Evolutionary conservation across 2,888 invertebrate genomes (phyloP).

Genomic region (Phragmatobia fuliginosa): DNA sequence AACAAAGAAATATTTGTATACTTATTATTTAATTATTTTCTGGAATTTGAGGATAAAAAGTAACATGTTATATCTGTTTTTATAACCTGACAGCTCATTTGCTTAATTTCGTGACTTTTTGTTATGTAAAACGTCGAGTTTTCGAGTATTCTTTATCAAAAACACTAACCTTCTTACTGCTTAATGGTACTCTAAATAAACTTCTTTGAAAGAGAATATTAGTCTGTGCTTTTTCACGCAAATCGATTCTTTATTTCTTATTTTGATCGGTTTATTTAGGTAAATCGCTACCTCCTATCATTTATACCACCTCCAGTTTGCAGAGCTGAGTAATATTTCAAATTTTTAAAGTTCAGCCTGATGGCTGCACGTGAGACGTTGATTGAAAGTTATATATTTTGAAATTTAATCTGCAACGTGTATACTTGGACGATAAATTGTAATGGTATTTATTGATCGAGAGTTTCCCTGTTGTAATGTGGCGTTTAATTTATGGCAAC

Average conservation of each 20-base stretch:
- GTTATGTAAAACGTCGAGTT: neutral
- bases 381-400: constrained; percentile 74
- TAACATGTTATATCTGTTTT: neutral
- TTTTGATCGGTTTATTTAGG: neutral
- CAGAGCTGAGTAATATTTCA: constrained; percentile 72
- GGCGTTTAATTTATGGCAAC: constrained; percentile 9
- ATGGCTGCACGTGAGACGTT: constrained; percentile 64
- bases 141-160: no score
- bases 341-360: constrained; percentile 72
- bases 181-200: no score
- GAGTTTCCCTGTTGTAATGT: neutral
- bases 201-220: neutral
- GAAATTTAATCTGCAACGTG: constrained; percentile 65
- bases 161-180: neutral
- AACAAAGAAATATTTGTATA: no score
- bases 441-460: constrained; percentile 18
- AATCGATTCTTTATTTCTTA: neutral
- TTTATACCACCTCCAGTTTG: constrained; percentile 35
- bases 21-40: no score
- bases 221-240: neutral
- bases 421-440: constrained; percentile 55
- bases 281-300: constrained; percentile 32
- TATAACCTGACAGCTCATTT: neutral
- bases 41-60: neutral
- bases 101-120: neutral